Percentiles rank a stretch among this genome's conserved stretches.
Evolutionary conservation across 2,797 vertebrate genomes (phyloP).

Genomic region (Labeo calbasu): DNA sequence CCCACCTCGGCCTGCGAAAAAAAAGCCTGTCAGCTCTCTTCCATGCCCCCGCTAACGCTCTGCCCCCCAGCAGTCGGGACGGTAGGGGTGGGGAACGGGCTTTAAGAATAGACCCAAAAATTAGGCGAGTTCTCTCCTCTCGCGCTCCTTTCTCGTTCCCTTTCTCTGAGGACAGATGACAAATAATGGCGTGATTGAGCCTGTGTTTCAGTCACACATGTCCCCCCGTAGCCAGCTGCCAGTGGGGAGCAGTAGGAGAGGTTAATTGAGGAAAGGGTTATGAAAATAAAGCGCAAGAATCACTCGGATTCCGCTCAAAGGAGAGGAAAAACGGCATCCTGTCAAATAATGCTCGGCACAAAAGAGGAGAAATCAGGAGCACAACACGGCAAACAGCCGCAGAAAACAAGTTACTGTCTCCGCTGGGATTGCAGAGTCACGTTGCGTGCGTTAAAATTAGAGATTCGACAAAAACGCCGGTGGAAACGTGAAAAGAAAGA

Average conservation of each 20-base stretch:
- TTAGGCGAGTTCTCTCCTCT: conserved; percentile 61
- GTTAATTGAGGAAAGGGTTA: conserved; percentile 81
- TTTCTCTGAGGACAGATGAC: conserved; percentile 72
- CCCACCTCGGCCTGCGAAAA: conserved; percentile 42
- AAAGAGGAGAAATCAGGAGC: conserved; percentile 32
- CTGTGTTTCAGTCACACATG: conserved; percentile 61
- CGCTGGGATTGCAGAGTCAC: background rate
- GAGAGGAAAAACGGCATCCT: conserved; percentile 50
- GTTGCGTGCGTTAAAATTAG: background rate
- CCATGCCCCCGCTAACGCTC: conserved; percentile 54
- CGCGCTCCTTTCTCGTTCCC: conserved; percentile 60
- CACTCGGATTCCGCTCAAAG: conserved; percentile 66
- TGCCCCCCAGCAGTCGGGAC: conserved; percentile 45
- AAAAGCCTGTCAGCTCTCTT: conserved; percentile 59
- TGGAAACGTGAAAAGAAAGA: background rate
- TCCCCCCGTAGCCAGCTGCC: conserved; percentile 41
- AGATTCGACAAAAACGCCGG: background rate
- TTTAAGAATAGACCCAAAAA: conserved; percentile 67
- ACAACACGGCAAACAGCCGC: conserved; percentile 19
- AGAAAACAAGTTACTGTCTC: conserved; percentile 36
- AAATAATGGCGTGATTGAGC: conserved; percentile 75
- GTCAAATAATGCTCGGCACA: conserved; percentile 21
- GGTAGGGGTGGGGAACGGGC: conserved; percentile 63
- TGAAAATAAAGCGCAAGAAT: conserved; percentile 83
- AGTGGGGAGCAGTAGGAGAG: conserved; percentile 71